These are phyloP conservation scores for Orius insidiosus DNA, from an alignment of 1,140 invertebrate genomes.

Conservation along the genomic window DNA sequence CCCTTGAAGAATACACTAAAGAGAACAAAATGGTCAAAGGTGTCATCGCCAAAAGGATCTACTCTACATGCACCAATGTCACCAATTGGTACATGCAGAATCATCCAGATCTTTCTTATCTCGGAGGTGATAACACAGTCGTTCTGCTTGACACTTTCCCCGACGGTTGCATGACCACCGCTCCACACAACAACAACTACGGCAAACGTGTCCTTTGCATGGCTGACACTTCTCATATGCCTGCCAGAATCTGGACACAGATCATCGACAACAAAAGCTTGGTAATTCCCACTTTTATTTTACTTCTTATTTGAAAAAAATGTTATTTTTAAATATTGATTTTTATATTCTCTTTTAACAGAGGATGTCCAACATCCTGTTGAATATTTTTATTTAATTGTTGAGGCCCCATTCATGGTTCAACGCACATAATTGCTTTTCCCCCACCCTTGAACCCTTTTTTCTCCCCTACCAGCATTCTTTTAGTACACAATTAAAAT, in stretches of 20 bases:
- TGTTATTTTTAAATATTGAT: too few relatives aligned
- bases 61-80: slow-evolving; percentile 20
- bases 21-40: slow-evolving; percentile 13
- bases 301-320: too few relatives aligned
- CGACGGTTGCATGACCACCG: slow-evolving; percentile 22
- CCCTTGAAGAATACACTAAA: slow-evolving; percentile 16
- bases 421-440: too few relatives aligned
- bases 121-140: slow-evolving; percentile 21
- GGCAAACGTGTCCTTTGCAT: slow-evolving; percentile 22
- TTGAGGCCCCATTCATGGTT: too few relatives aligned
- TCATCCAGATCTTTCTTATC: slow-evolving; percentile 19
- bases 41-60: slow-evolving; percentile 21
- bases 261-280: slow-evolving; percentile 17
- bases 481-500: too few relatives aligned
- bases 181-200: slow-evolving; percentile 23
- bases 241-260: slow-evolving; percentile 21
- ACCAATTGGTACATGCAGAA: slow-evolving; percentile 22
- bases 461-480: too few relatives aligned
- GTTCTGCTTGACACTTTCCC: slow-evolving; percentile 24
- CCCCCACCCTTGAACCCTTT: too few relatives aligned
- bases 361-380: too few relatives aligned
- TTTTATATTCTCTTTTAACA: too few relatives aligned
- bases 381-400: too few relatives aligned
- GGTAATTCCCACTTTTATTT: slow-evolving; percentile 4
- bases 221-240: slow-evolving; percentile 22